These are phyloP conservation scores for Myotis lucifugus DNA, from an alignment of 2,113 vertebrate species.

Conservation along the genomic window DNA sequence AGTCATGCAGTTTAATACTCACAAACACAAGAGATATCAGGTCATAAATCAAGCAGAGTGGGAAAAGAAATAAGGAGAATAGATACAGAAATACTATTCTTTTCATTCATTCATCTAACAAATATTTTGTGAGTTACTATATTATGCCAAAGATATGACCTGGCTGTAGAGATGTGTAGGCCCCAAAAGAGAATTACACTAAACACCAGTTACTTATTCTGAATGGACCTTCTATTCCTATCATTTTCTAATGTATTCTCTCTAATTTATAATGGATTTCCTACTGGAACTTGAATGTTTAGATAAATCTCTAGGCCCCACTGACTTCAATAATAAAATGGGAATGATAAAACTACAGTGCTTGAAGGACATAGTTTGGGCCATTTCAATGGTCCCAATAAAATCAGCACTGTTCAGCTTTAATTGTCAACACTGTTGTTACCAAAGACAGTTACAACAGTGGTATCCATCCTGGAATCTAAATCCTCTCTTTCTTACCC, in stretches of 20 bases:
- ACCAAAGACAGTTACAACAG: not conserved
- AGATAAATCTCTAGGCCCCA: not conserved
- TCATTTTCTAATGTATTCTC: not conserved
- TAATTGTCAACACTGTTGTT: no score
- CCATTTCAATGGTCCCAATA: not conserved
- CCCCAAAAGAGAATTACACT: not conserved
- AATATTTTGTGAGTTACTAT: not conserved
- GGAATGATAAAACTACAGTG: not conserved
- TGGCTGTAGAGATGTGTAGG: not conserved
- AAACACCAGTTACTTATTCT: not conserved
- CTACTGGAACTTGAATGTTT: not conserved
- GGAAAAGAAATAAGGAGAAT: not conserved
- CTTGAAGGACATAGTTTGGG: not conserved
- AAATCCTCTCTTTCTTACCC: not conserved
- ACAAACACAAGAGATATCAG: not conserved
- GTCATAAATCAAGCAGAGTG: not conserved
- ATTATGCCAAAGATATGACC: not conserved
- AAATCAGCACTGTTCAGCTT: not conserved
- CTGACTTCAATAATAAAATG: not conserved
- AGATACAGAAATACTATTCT: not conserved
- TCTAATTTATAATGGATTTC: constrained; percentile 29
- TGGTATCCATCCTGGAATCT: not conserved
- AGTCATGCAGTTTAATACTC: not conserved
- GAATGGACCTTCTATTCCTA: not conserved
- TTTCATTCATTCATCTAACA: not conserved